Evolutionary conservation across 2,113 vertebrate genomes (phyloP).

Genomic region (Steatornis caripensis): DNA sequence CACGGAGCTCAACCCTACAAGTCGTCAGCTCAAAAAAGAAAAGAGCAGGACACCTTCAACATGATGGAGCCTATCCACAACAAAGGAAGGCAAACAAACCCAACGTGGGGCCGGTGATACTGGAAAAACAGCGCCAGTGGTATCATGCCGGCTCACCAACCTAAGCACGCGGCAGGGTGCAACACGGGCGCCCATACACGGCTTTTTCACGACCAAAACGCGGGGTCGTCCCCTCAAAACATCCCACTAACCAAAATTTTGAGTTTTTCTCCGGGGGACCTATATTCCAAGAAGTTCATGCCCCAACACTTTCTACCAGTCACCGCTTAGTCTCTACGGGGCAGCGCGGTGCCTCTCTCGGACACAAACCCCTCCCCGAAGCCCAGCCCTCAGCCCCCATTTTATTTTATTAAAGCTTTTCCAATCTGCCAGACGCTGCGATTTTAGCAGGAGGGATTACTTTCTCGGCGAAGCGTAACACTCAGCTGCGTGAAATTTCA

Average conservation of each 20-base stretch:
- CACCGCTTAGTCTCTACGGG: background rate
- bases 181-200: rapidly evolving
- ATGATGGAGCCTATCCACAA: too few relatives aligned
- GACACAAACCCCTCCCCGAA: background rate
- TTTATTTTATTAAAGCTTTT: background rate
- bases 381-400: background rate
- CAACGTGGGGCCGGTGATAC: background rate
- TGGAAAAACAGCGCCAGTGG: too few relatives aligned
- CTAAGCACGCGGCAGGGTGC: background rate
- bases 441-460: background rate
- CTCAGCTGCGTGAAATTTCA: slow-evolving; percentile 22
- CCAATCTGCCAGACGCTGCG: background rate
- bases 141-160: too few relatives aligned
- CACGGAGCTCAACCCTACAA: background rate
- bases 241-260: background rate
- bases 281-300: background rate
- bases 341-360: background rate
- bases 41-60: background rate
- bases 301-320: background rate
- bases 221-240: background rate
- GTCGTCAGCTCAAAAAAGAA: background rate
- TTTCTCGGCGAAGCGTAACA: background rate
- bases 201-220: background rate
- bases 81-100: background rate
- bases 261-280: background rate